phyloP scores from a whole-genome alignment of 2,888 invertebrate species.

The Lissocephala sabroskyi region DNA sequence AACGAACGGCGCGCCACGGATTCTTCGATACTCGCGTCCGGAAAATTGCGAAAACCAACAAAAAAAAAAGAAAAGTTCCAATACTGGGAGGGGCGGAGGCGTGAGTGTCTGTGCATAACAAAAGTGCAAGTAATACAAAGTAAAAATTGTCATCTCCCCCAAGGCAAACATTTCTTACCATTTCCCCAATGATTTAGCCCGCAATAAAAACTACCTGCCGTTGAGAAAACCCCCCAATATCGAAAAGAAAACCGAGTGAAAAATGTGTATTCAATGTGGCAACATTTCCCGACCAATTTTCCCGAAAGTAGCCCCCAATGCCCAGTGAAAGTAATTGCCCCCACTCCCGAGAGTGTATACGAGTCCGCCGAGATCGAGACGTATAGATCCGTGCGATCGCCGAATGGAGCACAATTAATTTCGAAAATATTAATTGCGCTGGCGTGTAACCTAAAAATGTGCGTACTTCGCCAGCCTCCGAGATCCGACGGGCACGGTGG shows the following conservation, averaged over 20 bases:
- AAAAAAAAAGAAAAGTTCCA: constrained; percentile 18
- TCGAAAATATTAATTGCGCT: constrained; percentile 53
- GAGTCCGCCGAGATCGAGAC: no score
- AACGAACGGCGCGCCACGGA: constrained; percentile 47
- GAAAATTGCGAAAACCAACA: constrained; percentile 37
- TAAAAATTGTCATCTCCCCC: neutral
- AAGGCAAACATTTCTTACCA: no score
- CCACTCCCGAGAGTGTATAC: neutral
- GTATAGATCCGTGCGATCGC: no score
- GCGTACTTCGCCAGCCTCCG: neutral
- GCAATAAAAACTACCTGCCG: no score
- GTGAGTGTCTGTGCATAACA: constrained; percentile 33
- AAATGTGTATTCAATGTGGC: constrained; percentile 50
- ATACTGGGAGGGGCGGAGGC: constrained; percentile 17
- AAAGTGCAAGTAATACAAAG: constrained; percentile 53
- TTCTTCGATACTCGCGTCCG: constrained; percentile 27
- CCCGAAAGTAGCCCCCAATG: constrained; percentile 52
- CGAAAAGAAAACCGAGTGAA: no score
- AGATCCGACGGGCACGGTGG: no score
- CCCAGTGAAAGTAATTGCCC: constrained; percentile 57
- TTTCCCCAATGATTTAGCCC: no score
- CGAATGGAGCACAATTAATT: neutral
- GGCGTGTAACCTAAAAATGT: constrained; percentile 57
- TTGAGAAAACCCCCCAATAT: no score
- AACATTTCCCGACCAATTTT: constrained; percentile 2